phyloP scores from a whole-genome alignment of 2,797 vertebrate genomes.

The Threskiornis aethiopicus region DNA sequence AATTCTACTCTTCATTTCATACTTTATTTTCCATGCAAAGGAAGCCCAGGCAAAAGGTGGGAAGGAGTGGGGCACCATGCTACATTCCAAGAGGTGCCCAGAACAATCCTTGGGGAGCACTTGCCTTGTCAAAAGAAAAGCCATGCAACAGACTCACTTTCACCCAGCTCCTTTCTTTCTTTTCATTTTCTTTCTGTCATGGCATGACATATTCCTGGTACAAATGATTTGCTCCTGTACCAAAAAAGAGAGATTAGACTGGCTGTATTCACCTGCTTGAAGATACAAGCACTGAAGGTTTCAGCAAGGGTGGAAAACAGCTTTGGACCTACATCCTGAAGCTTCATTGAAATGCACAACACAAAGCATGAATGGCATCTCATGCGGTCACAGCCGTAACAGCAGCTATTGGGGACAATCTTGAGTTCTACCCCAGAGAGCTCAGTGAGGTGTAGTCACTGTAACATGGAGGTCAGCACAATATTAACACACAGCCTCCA shows the following conservation, averaged over 20 bases:
- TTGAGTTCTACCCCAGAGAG: background rate
- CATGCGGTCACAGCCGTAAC: rapidly evolving
- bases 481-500: background rate
- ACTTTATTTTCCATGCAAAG: background rate
- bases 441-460: background rate
- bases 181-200: background rate
- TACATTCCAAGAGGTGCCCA: background rate
- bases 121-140: background rate
- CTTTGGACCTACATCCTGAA: background rate
- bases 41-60: background rate
- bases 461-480: background rate
- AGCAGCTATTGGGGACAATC: background rate
- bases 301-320: background rate
- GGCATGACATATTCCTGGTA: background rate
- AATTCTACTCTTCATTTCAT: background rate
- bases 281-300: background rate
- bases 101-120: background rate
- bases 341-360: background rate
- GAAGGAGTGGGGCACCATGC: background rate
- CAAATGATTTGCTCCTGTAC: background rate
- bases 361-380: background rate
- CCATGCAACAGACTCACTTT: background rate
- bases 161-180: background rate
- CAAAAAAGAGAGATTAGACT: background rate
- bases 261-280: background rate